Evolutionary conservation across 2,113 vertebrate genomes (phyloP).

Genomic region (Catharus minimus): DNA sequence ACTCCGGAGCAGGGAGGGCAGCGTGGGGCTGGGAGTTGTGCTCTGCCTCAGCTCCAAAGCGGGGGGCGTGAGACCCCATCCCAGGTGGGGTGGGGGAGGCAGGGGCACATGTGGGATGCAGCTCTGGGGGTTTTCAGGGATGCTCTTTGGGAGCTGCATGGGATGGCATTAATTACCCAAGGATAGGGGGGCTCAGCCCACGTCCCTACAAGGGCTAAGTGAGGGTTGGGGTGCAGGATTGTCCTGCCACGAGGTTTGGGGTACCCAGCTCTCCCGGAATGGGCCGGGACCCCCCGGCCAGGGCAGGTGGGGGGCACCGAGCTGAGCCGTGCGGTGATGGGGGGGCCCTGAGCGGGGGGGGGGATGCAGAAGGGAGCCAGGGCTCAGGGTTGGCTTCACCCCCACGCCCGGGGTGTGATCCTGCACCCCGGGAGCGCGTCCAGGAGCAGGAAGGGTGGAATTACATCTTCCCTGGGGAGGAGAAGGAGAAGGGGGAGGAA

Average conservation of each 20-base stretch:
- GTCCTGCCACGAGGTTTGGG: not conserved
- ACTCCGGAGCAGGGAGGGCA: not conserved
- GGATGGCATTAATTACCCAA: not conserved
- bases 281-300: no score
- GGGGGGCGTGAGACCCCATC: not conserved
- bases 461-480: slow-evolving; percentile 19
- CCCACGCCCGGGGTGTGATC: not conserved
- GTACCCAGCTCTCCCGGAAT: not conserved
- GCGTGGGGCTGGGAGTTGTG: not conserved
- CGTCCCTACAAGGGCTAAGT: no score
- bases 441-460: not conserved
- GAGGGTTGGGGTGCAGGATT: not conserved
- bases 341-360: not conserved
- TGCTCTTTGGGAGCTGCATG: not conserved
- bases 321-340: not conserved
- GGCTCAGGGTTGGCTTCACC: not conserved
- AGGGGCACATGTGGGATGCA: not conserved
- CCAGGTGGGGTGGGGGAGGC: no score
- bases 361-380: not conserved
- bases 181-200: not conserved
- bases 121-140: not conserved
- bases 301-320: not conserved
- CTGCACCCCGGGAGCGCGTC: not conserved
- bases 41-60: not conserved
- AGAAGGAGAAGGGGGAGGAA: not conserved